These are phyloP conservation scores for Vireo altiloquus DNA, from an alignment of 2,113 vertebrate species.

Conservation along the genomic window DNA sequence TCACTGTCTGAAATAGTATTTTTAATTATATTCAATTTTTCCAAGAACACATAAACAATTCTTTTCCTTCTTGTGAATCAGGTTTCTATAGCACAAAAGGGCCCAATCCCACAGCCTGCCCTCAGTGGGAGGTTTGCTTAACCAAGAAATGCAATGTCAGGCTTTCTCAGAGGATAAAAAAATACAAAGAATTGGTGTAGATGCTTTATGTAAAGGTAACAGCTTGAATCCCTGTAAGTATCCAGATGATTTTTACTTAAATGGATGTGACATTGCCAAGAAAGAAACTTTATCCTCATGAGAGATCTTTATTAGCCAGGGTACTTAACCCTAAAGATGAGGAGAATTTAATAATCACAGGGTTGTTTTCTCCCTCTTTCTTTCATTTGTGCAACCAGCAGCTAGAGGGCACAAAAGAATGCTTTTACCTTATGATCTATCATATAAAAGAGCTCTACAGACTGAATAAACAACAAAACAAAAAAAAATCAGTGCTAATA, in stretches of 20 bases:
- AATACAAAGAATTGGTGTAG: slow-evolving; percentile 37
- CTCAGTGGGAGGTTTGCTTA: slow-evolving; percentile 42
- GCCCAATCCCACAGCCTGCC: slow-evolving; percentile 1
- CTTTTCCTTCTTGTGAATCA: background rate
- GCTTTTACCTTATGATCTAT: slow-evolving; percentile 72
- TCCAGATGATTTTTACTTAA: slow-evolving; percentile 60
- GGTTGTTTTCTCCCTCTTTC: slow-evolving; percentile 60
- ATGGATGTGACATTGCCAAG: slow-evolving; percentile 57
- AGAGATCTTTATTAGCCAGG: slow-evolving; percentile 46
- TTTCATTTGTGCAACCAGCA: slow-evolving; percentile 74
- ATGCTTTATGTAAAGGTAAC: slow-evolving; percentile 54
- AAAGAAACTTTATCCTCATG: slow-evolving; percentile 53
- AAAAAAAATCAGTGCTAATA: slow-evolving; percentile 26
- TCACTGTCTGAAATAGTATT: background rate
- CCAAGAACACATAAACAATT: background rate
- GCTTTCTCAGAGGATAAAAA: slow-evolving; percentile 42
- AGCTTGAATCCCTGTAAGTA: slow-evolving; percentile 53
- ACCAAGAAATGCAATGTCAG: slow-evolving; percentile 49
- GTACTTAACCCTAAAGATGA: slow-evolving; percentile 66
- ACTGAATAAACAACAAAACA: slow-evolving; percentile 24
- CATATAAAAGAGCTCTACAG: slow-evolving; percentile 35
- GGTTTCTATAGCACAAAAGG: slow-evolving; percentile 14
- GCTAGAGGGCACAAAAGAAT: slow-evolving; percentile 84
- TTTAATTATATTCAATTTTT: background rate
- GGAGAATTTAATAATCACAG: slow-evolving; percentile 69